phyloP scores from a whole-genome alignment of 2,113 vertebrate genomes.

The Cygnus atratus region DNA sequence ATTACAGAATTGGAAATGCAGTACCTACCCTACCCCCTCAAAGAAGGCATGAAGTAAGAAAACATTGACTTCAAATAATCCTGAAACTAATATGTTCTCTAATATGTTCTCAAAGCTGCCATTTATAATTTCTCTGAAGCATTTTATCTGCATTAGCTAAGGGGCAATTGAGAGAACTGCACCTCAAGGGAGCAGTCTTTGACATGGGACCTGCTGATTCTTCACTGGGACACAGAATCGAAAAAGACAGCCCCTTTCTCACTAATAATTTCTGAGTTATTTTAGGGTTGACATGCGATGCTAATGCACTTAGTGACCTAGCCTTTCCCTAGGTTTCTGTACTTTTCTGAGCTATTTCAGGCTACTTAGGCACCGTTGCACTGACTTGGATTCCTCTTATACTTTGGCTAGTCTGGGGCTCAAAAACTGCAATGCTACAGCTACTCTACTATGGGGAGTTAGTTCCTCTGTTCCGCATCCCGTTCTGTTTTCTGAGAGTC shows the following conservation, averaged over 20 bases:
- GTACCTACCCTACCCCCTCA: neutral
- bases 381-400: neutral
- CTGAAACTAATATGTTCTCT: neutral
- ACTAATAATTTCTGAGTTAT: neutral
- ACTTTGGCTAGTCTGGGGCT: neutral
- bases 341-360: conserved; percentile 6
- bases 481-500: neutral
- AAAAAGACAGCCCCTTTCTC: neutral
- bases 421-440: neutral
- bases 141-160: neutral
- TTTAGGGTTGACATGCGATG: neutral
- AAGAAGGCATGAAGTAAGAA: neutral
- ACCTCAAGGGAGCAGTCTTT: neutral
- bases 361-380: accelerated
- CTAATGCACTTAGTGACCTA: neutral
- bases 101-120: neutral
- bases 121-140: neutral
- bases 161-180: accelerated
- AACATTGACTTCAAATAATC: neutral
- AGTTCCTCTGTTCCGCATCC: neutral
- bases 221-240: neutral
- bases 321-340: neutral
- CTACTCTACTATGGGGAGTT: neutral
- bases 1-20: neutral
- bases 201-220: neutral